A percentile compares a stretch with the other conserved stretches of the same genome.
phyloP scores from a whole-genome alignment of 2,888 invertebrate genomes.

The Oxycera nigricornis region DNA sequence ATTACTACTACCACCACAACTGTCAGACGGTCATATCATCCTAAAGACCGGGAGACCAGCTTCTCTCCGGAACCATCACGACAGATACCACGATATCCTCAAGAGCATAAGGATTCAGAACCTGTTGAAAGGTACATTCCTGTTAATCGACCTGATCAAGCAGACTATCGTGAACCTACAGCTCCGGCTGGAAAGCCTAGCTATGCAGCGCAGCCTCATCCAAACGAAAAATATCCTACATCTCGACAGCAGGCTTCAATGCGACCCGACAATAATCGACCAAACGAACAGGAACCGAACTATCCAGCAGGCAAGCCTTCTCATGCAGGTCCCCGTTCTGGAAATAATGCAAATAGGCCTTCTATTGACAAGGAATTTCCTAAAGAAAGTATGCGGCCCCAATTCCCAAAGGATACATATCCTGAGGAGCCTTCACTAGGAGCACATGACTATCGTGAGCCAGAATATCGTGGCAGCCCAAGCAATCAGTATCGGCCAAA shows the following conservation, averaged over 20 bases:
- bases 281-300: not conserved
- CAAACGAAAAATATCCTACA: not conserved
- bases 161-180: not conserved
- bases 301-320: conserved; percentile 29
- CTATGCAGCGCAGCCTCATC: not conserved
- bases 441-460: conserved; percentile 28
- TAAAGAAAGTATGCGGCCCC: not conserved
- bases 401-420: conserved; percentile 21
- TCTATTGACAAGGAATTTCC: conserved; percentile 10
- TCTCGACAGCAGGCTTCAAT: not conserved
- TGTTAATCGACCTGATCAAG: not conserved
- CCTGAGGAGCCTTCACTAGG: conserved; percentile 52
- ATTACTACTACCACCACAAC: not conserved
- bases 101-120: not conserved
- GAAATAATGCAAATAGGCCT: not conserved
- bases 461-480: conserved; percentile 43
- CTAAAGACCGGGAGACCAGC: not conserved
- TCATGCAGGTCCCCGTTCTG: not conserved
- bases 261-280: not conserved
- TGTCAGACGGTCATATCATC: not conserved
- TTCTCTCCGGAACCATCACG: too few relatives aligned
- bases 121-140: not conserved
- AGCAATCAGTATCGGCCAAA: conserved; percentile 49
- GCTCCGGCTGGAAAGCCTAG: not conserved
- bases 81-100: not conserved